Evolutionary conservation across 2,888 invertebrate species (phyloP).

Genomic region (Caenorhabditis wallacei): DNA sequence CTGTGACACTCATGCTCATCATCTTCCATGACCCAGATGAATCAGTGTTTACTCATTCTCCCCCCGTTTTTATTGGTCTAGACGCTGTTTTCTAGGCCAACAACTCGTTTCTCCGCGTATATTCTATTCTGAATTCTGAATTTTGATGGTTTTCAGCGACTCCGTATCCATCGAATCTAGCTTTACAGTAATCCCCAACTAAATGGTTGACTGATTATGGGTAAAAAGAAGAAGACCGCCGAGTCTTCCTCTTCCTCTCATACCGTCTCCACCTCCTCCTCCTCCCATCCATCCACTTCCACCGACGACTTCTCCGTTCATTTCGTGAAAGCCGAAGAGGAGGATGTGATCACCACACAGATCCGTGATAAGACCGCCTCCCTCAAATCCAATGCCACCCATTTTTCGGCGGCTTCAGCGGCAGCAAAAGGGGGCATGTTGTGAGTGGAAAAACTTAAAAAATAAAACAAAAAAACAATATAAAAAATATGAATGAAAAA

Average conservation of each 20-base stretch:
- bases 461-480: background rate
- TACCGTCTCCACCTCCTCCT: too few relatives aligned
- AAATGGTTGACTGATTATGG: constrained; percentile 61
- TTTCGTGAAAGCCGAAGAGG: constrained; percentile 53
- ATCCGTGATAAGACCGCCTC: constrained; percentile 68
- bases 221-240: constrained; percentile 49
- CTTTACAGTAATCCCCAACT: background rate
- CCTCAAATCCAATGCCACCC: constrained; percentile 68
- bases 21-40: too few relatives aligned
- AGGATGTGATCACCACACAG: constrained; percentile 38
- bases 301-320: constrained; percentile 48
- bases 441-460: constrained; percentile 57
- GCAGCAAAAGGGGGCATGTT: constrained; percentile 61
- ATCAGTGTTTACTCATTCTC: too few relatives aligned
- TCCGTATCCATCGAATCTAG: background rate
- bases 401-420: constrained; percentile 60
- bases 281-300: constrained; percentile 9
- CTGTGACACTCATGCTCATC: too few relatives aligned
- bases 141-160: constrained; percentile 15
- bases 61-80: too few relatives aligned
- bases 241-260: constrained; percentile 30
- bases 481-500: background rate
- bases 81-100: too few relatives aligned
- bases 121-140: background rate
- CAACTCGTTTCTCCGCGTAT: background rate